phyloP scores from a whole-genome alignment of 2,113 vertebrate genomes.

The Larimichthys crocea region DNA sequence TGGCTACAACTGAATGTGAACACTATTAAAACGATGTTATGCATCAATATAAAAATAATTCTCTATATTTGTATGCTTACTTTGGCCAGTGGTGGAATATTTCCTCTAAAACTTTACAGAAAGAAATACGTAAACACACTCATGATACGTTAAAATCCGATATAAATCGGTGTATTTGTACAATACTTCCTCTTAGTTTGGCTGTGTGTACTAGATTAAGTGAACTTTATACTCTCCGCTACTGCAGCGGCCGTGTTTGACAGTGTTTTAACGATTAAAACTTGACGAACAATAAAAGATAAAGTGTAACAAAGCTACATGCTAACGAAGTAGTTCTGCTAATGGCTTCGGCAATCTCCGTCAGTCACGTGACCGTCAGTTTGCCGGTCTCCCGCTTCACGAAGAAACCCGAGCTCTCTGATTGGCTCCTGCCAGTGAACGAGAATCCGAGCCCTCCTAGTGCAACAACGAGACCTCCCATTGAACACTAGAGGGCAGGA shows the following conservation, averaged over 20 bases:
- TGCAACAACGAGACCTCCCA: not conserved
- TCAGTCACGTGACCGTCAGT: not conserved
- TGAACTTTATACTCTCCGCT: not conserved
- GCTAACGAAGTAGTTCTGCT: not conserved
- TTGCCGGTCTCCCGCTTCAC: slow-evolving; percentile 34
- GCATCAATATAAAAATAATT: not conserved
- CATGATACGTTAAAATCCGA: no score
- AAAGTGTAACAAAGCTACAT: no score
- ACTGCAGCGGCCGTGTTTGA: not conserved
- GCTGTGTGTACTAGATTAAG: no score
- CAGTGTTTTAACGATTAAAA: not conserved
- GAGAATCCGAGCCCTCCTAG: not conserved
- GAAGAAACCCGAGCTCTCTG: not conserved
- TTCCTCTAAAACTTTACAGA: not conserved
- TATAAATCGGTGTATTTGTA: not conserved
- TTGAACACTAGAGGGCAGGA: slow-evolving; percentile 60
- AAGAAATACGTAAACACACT: no score
- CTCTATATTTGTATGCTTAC: no score
- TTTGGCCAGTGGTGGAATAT: no score
- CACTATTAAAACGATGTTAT: not conserved
- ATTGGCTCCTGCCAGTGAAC: not conserved
- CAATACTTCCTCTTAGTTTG: no score
- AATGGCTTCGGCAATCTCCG: not conserved
- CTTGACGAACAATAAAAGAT: not conserved
- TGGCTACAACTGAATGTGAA: not conserved